Base-by-base conservation (phyloP, 2,113 vertebrate genomes). In the Plectropomus leopardus region DNA sequence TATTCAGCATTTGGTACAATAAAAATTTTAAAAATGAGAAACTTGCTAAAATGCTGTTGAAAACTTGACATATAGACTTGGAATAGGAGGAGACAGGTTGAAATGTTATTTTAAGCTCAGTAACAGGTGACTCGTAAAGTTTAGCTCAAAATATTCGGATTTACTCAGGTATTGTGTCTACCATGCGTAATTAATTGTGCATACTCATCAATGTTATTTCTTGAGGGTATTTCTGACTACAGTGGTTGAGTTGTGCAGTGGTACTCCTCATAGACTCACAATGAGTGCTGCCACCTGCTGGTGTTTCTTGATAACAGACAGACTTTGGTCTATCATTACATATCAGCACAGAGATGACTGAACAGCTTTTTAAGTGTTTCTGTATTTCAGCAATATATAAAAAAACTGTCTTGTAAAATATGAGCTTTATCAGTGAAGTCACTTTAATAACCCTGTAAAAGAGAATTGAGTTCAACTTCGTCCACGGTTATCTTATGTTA, bases 211-310 rank as follows among this genome's bases (percentile, higher is more conserved):
- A 50, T 47, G 4, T 2, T n/a, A 11, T 69, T 55, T 70, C 19
- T 64, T 26, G 23, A 64, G 19, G 4, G 2, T 68, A 1, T 64
- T 34, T 58, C 34, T 48, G 5, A 34, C 45, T n/a, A 7, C 23
- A 55, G 6, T 51, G 11, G 0, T 51, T 28, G 54, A 7, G 21
- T 9, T 63, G 28, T 28, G 21, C 23, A 10, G 24, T 53, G 13
- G n/a, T 11, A 1, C 19, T 30, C 0, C 48, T 77, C 78, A 71
- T 78, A 81, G 36, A 81, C 70, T 78, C 40, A 1, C 44, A 74
- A 13, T 83, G 23, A 79, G 65, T 88, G 72, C 84, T 89, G 91
- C 91, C 91, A 88, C 34, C 93, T 94, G 80, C 86, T 92, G 93
- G 80, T 51, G 26, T 3, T 42, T 73, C 14, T 14, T 50, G 13